Evolutionary conservation across 1,140 invertebrate genomes (phyloP).

Genomic region (Drosophila serrata): DNA sequence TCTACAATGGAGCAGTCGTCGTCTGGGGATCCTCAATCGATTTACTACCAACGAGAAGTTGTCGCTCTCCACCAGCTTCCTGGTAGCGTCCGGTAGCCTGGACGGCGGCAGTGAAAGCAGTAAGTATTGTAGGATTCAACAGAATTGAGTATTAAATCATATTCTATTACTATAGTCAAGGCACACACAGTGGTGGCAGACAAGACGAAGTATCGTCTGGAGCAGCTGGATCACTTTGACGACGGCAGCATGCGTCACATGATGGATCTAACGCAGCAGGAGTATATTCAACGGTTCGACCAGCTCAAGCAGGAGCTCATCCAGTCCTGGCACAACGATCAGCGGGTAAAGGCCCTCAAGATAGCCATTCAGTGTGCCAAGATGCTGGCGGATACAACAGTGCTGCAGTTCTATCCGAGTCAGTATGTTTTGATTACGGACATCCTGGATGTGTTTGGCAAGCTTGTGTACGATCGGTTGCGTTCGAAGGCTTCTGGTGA

Average conservation of each 20-base stretch:
- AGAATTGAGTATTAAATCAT: neutral
- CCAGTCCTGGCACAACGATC: constrained; percentile 96
- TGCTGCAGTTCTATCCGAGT: constrained; percentile 98
- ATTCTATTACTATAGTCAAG: constrained; percentile 87
- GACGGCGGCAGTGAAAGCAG: constrained; percentile 68
- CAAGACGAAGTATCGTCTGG: constrained; percentile 95
- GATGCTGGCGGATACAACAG: constrained; percentile 94
- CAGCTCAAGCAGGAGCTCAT: constrained; percentile 96
- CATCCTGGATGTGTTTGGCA: constrained; percentile 97
- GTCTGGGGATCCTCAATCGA: constrained; percentile 91
- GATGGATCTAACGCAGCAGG: constrained; percentile 95
- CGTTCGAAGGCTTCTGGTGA: constrained; percentile 91
- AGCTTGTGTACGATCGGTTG: constrained; percentile 95
- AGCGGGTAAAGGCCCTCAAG: constrained; percentile 97
- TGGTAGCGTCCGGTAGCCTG: constrained; percentile 78
- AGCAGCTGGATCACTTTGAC: constrained; percentile 98
- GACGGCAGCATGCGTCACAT: constrained; percentile 95
- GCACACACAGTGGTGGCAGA: constrained; percentile 92
- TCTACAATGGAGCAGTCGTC: constrained; percentile 91
- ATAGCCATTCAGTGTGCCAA: constrained; percentile 99
- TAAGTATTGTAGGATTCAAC: constrained; percentile 9
- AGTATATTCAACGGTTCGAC: constrained; percentile 95
- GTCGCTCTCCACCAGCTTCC: constrained; percentile 94
- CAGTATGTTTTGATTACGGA: constrained; percentile 99
- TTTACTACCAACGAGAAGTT: constrained; percentile 97